Evolutionary conservation across 2,888 invertebrate species (phyloP).

Genomic region (Eubasilissa splendida): DNA sequence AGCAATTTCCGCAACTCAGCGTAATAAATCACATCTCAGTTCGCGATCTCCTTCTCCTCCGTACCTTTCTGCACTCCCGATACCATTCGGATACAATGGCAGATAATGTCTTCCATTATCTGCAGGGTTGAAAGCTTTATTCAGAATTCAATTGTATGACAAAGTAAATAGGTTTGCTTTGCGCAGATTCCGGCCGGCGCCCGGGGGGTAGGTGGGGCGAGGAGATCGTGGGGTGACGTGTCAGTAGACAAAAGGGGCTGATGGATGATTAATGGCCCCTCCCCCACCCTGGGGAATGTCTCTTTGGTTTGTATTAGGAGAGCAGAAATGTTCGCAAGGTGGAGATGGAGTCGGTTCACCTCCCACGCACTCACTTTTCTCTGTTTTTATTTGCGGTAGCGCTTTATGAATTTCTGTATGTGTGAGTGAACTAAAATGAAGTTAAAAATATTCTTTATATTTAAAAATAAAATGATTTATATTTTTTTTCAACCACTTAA

Average conservation of each 20-base stretch:
- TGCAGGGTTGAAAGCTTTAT: slow-evolving; percentile 47
- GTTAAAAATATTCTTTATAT: background rate
- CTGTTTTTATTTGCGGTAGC: slow-evolving; percentile 35
- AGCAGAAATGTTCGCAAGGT: slow-evolving; percentile 35
- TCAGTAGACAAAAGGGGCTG: slow-evolving; percentile 67
- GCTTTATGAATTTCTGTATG: slow-evolving; percentile 22
- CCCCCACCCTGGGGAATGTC: slow-evolving; percentile 45
- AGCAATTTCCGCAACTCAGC: slow-evolving; percentile 39
- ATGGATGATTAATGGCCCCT: slow-evolving; percentile 67
- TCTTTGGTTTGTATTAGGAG: slow-evolving; percentile 38
- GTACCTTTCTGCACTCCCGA: slow-evolving; percentile 47
- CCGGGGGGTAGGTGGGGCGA: background rate
- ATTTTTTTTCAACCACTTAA: too few relatives aligned
- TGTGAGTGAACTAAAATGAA: background rate
- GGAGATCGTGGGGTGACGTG: slow-evolving; percentile 60
- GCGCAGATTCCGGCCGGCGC: slow-evolving; percentile 33
- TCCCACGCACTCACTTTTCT: slow-evolving; percentile 18
- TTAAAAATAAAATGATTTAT: too few relatives aligned
- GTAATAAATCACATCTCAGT: slow-evolving; percentile 35
- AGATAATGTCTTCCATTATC: slow-evolving; percentile 56
- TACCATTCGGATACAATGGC: slow-evolving; percentile 52
- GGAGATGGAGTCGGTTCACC: slow-evolving; percentile 23
- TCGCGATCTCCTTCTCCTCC: slow-evolving; percentile 37
- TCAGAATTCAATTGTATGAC: slow-evolving; percentile 55
- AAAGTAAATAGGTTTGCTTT: slow-evolving; percentile 45